Base-by-base conservation (phyloP, 2,888 invertebrate species). In the Microplitis manilae region DNA sequence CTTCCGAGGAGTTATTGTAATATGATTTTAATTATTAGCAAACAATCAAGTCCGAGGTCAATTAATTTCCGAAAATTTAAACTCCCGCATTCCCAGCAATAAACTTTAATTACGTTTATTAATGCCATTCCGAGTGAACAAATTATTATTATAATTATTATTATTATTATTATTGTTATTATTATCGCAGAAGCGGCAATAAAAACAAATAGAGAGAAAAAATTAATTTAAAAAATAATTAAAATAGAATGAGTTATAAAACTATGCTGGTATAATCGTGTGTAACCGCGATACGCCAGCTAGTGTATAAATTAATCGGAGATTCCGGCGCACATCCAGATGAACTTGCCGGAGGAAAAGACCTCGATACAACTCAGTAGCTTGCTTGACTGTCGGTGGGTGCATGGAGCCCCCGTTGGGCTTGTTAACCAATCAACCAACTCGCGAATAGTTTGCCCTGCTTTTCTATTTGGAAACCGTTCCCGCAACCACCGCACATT, bases 401-500 rank as follows among this genome's bases (percentile, higher is more conserved):
- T 72, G 72, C 59, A 59, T 73, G n/a, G 50, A n/a, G 5, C 17
- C 61, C 61, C 59, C 30, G 60, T 67, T 73, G 61, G 82, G 81
- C 82, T 85, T 81, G 84, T 85, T 85, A 84, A 80, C 81, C 80
- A 83, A 84, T 85, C 85, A 80, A 74, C 78, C 75, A 83, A 81
- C 81, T 84, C 77, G 30, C 50, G 81, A 83, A 80, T 79, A 82
- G 82, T 85, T 84, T 80, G 79, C 79, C 80, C 80, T 81, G 80
- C 75, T 81, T 81, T 81, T 75, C 77, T 4, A 13, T 30, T 30
- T 30, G 40, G 60, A 39, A 72, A 74, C 71, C 73, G 75, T 71
- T 40, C 50, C 50, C 50, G 74, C 68, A 68, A 67, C 67, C 65
- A 8, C 50, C 8, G 50, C 13, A 73, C 65, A 67, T 67, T 60